Evolutionary conservation across 2,797 vertebrate genomes (phyloP), one percentile per base, ranked within the genome.

Genomic region (Oreortyx pictus): DNA sequence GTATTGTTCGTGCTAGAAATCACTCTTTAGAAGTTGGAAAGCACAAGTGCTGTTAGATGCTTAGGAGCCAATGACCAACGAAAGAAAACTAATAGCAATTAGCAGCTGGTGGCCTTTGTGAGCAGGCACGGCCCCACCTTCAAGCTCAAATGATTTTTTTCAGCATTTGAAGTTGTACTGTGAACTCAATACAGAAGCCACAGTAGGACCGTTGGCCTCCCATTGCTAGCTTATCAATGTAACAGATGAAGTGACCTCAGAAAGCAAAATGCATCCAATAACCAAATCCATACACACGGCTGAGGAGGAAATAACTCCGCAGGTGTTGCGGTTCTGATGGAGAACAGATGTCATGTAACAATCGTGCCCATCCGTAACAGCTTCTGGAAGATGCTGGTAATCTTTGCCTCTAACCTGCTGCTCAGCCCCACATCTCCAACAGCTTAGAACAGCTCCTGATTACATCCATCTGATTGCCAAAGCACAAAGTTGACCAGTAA

Each of bases 161-260:
- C 5, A 41, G 68, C 91, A 62, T 33, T 60, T 50, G 1, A 7
- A 2, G 1, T 13, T 11, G 16, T 6, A 31, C 75, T n/a, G 62
- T 9, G 47, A 35, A 10, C 75, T 14, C 41, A 39, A 16, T 59
- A 54, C 52, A 46, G n/a, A 78, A 43, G 84, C 76, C 88, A 1
- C 74, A 13, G 65, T 24, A 62, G 77, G 77, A 67, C 66, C n/a
- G 33, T 35, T 1, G 41, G 44, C 57, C 41, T 60, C 66, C n/a
- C 57, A 3, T 8, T 65, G 76, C 52, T 71, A 16, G 41, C 20
- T 49, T 35, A 68, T 18, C 74, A 62, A 7, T 35, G 0, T 6
- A 74, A 67, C 78, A 86, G 88, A 82, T 74, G 64, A 91, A 57
- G 39, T 23, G 62, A 89, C 71, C 82, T 79, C 78, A 31, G 85